A percentile compares a stretch with the other conserved stretches of the same genome.
These are phyloP conservation scores for Cacoxenus indagator DNA, from an alignment of 2,888 invertebrate species.

Conservation along the genomic window DNA sequence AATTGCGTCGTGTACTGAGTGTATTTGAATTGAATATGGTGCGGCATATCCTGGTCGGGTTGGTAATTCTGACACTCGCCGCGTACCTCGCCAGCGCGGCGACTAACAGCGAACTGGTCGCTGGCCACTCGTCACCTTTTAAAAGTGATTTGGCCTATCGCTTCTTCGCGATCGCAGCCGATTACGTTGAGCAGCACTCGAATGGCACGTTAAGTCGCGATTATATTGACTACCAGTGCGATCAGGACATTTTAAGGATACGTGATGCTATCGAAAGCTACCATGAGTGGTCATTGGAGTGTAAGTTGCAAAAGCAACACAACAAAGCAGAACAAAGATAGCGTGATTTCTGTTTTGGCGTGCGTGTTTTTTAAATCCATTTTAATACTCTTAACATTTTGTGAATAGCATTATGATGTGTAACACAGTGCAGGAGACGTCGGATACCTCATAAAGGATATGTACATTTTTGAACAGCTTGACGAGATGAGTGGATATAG, in stretches of 20 bases:
- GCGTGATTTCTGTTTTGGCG: not conserved
- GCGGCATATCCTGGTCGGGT: slow-evolving; percentile 31
- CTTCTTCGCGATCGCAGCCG: slow-evolving; percentile 53
- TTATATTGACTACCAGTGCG: slow-evolving; percentile 47
- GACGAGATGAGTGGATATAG: too few species aligned
- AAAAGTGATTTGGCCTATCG: slow-evolving; percentile 58
- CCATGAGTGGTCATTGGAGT: slow-evolving; percentile 68
- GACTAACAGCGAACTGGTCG: slow-evolving; percentile 28
- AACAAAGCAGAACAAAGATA: not conserved
- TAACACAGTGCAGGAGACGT: too few species aligned
- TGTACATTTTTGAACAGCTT: too few species aligned
- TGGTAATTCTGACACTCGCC: slow-evolving; percentile 29
- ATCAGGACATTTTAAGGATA: slow-evolving; percentile 54
- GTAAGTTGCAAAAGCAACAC: slow-evolving; percentile 54
- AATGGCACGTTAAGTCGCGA: slow-evolving; percentile 20
- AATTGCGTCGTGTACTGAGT: slow-evolving; percentile 26
- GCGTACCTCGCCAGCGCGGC: not conserved
- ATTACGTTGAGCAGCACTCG: slow-evolving; percentile 26
- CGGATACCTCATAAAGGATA: too few species aligned
- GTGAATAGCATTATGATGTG: too few species aligned
- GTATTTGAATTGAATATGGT: slow-evolving; percentile 37
- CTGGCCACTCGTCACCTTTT: slow-evolving; percentile 47
- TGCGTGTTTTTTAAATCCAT: not conserved
- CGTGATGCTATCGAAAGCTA: slow-evolving; percentile 50
- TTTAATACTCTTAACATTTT: too few species aligned